Evolutionary conservation across 2,888 invertebrate species (phyloP).

Genomic region (Cerceris ruficornis): DNA sequence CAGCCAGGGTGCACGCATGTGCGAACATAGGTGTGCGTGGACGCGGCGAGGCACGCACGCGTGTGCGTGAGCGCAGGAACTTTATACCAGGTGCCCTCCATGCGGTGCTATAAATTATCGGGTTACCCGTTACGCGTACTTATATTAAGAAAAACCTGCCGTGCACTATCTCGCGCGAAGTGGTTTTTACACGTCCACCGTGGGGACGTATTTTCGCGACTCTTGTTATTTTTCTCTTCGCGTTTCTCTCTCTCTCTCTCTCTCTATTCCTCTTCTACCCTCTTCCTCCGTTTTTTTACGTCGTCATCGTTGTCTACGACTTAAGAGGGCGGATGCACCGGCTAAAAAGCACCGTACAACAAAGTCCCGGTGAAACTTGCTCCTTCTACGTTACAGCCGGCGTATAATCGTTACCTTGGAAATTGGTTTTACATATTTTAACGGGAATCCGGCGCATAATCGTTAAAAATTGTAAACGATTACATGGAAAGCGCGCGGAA

Average conservation of each 20-base stretch:
- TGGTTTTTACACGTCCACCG: slow-evolving; percentile 54
- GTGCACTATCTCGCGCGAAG: slow-evolving; percentile 48
- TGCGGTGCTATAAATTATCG: slow-evolving; percentile 66
- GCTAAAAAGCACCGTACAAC: background rate
- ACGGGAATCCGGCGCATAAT: background rate
- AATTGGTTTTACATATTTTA: background rate
- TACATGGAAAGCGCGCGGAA: background rate
- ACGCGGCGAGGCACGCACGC: slow-evolving; percentile 1
- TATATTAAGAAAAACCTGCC: slow-evolving; percentile 60
- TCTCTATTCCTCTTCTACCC: too few species aligned
- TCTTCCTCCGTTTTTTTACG: background rate
- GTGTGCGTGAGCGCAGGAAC: slow-evolving; percentile 53
- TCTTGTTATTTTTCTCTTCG: too few species aligned
- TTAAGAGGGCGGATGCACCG: background rate
- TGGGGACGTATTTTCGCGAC: background rate
- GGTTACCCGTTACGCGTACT: slow-evolving; percentile 63
- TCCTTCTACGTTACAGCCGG: background rate
- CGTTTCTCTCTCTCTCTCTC: too few species aligned
- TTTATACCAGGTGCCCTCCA: slow-evolving; percentile 60
- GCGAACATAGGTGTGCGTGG: slow-evolving; percentile 8
- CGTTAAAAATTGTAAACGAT: background rate
- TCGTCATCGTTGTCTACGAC: background rate
- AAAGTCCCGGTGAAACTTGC: background rate
- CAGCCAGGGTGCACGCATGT: slow-evolving; percentile 45
- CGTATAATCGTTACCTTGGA: slow-evolving; percentile 2